A percentile compares a stretch with the other conserved stretches of the same genome.
Conservation (phyloP, 1,140 invertebrate genomes). For the Cyclina sinensis region DNA sequence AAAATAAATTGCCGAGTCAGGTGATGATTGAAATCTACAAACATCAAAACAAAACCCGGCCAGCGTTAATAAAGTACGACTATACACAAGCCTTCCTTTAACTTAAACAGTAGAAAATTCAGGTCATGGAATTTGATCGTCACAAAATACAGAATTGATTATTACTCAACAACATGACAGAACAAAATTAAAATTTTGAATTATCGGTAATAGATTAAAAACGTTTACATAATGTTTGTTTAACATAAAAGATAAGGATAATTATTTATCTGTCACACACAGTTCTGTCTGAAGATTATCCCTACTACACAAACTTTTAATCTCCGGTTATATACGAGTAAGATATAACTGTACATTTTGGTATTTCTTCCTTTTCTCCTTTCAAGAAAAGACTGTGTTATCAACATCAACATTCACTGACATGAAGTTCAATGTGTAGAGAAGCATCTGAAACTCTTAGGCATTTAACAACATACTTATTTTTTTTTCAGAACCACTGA, state of each 20-base stretch:
- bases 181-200: not conserved
- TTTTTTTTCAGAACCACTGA: no score
- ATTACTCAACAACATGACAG: not conserved
- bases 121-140: not conserved
- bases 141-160: not conserved
- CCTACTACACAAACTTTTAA: not conserved
- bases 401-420: no score
- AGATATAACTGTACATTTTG: no score
- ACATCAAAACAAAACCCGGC: not conserved
- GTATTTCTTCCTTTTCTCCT: no score
- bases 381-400: no score
- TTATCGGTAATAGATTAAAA: not conserved
- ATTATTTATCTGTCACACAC: not conserved
- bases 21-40: not conserved
- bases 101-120: not conserved
- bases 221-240: not conserved
- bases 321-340: not conserved
- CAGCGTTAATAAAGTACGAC: not conserved
- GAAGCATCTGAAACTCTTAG: no score
- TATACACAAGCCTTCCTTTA: not conserved
- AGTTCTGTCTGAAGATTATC: constrained; percentile 5
- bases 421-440: no score
- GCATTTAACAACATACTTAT: no score
- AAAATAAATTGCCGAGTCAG: constrained; percentile 7
- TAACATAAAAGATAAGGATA: not conserved